Base-by-base conservation (phyloP, 1,140 invertebrate species). In the Drosophila repleta region DNA sequence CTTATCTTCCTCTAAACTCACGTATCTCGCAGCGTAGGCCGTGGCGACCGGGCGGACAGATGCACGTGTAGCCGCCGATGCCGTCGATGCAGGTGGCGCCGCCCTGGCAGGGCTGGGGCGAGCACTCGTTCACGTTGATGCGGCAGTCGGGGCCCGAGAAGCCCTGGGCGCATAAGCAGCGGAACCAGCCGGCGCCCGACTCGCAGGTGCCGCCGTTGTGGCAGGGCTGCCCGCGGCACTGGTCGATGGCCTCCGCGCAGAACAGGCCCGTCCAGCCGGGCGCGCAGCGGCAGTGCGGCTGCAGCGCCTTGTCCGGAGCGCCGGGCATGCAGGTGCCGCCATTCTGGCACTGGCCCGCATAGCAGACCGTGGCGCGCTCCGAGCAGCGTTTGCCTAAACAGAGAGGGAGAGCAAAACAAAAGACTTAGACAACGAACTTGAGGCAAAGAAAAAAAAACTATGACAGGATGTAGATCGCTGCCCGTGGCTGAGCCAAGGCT, bases 71-170 rank as follows among this genome's bases (percentile, higher is more conserved):
- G 52, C 94, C 94, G 2, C 95, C 95, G 43, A 96, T 94, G 3
- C 94, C 94, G 77, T 96, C 95, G 0, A 96, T 93, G 91, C 97
- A 98, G 13, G 95, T 96, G 17, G 95, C 96, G 10, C 96, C 96
- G 84, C 96, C 95, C 11, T 94, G 94, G 92, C 98, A 99, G 0
- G 97, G 97, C 70, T 95, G 94, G 10, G 94, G 93, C 64, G 95
- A 95, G 91, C 95, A 97, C 77, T 96, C 95, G 85, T 96, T 95
- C n/a, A 96, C 93, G 81, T 96, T 96, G 87, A 95, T 94, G 93
- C 48, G 93, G 94, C 93, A 97, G 95, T 73, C 97, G 94, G 74
- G 94, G 78, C 95, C 96, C 1, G 94, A 94, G 92, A 97, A 98
- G 4, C 97, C 97, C 20, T 94, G 92, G 0, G 95, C 94, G 91